These are phyloP conservation scores for Blennius ocellaris DNA, from an alignment of 2,113 vertebrate genomes.

Conservation along the genomic window DNA sequence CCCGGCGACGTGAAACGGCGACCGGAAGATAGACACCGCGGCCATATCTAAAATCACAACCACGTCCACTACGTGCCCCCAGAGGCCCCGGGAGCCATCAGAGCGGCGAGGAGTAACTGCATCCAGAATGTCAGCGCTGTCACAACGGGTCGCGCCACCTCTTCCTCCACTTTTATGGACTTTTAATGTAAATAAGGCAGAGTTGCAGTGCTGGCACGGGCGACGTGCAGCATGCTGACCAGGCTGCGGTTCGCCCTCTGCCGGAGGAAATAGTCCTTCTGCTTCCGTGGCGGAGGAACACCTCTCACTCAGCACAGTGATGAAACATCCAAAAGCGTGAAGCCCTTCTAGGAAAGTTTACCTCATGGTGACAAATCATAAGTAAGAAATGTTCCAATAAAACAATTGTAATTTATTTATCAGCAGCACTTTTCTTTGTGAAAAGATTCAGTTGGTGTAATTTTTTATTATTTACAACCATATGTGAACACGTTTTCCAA, in stretches of 20 bases:
- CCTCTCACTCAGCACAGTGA: constrained; percentile 18
- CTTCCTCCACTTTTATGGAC: background rate
- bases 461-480: too few relatives aligned
- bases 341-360: too few relatives aligned
- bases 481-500: too few relatives aligned
- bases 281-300: background rate
- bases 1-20: constrained; percentile 24
- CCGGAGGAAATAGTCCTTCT: constrained; percentile 39
- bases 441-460: too few relatives aligned
- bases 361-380: background rate
- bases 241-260: constrained; percentile 60
- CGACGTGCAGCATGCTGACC: constrained; percentile 15
- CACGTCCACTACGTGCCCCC: constrained; percentile 27
- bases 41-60: constrained; percentile 55
- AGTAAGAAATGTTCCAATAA: too few relatives aligned
- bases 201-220: background rate
- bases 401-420: background rate
- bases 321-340: constrained; percentile 16
- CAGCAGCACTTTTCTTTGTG: too few relatives aligned
- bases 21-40: constrained; percentile 46
- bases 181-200: constrained; percentile 19
- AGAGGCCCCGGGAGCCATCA: constrained; percentile 16
- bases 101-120: background rate
- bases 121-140: constrained; percentile 14
- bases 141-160: background rate